Base-by-base conservation (phyloP, 2,113 vertebrate genomes). In the Xiphorhynchus elegans region DNA sequence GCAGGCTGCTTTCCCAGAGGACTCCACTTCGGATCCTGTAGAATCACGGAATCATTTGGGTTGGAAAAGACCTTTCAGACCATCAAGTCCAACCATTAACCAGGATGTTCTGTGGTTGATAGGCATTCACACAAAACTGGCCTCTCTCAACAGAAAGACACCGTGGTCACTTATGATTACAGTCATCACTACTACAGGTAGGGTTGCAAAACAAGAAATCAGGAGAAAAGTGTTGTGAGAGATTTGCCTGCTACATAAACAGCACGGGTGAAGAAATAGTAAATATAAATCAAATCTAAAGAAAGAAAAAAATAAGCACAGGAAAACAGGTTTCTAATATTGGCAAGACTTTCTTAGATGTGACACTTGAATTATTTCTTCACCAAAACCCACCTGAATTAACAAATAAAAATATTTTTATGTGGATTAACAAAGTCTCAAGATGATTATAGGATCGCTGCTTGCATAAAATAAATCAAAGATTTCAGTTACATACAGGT, bases 181-280 rank as follows among this genome's bases (percentile, higher is more conserved):
- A 70, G 33, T 40, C 66, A 72, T 0, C 0, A 35, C 28, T 39
- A 52, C 31, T 17, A 49, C 0, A 58, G 24, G 14, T 28, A 35
- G 4, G 33, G n/a, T 37, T 77, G 74, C 28, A 78, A 82, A 82
- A 33, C 31, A 50, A 11, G 29, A 52, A 87, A 55, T 8, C 1
- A 2, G n/a, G 17, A 53, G 12, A n/a, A 42, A 55, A 84, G 11
- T 10, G 3, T 46, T 83, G 21, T 1, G 6, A 93, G 63, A 84
- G 5, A 82, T 35, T 44, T 60, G 11, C 19, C 37, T 50, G 16
- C 59, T 58, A 77, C 13, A 9, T 33, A 63, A 75, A 78, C 4
- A 84, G 10, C 1, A 1, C 1, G 90, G 49, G 13, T 35, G 11
- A 87, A 84, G 15, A 81, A 87, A 70, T 0, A 50, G 4, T 11